Evolutionary conservation across 37 sponge, comb jelly and placozoan species (phyloP), one percentile per base, ranked within the genome.

Genomic region (Oopsacas minuta): DNA sequence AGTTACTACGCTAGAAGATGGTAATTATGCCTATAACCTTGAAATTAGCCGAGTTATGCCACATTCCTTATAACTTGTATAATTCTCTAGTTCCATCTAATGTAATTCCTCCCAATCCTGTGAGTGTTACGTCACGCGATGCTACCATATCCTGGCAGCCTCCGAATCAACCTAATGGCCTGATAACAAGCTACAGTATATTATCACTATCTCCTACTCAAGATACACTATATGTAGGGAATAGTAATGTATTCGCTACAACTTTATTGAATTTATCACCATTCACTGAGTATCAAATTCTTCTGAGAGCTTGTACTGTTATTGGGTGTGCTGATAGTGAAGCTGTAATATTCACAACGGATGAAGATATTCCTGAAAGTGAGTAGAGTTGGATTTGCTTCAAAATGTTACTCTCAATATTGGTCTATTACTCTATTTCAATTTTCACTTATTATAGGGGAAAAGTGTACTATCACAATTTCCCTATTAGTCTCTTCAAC

Each of bases 271-370:
- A 46, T 8, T 88, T 94, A 35, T 81, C 87, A 38, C 93, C 95
- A 20, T 94, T 92, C 82, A 94, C 92, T 23, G 86, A 46, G 23
- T 94, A 94, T 81, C 36, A 87, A 0, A 81, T 92, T n/a, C 89
- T 89, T 36, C 86, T 94, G 20, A 89, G 83, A 35, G 95, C 88
- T 34, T 94, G 95, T 82, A 94, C 91, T 23, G 81, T 83, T 30
- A 91, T 88, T 37, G 92, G 92, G 23, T 94, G 95, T 53, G 75
- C 90, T 0, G 42, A 84, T 35, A 92, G 95, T 0, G 52, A 35
- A 0, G 39, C 51, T 15, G 92, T 88, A 52, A 37, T 52, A 1
- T 83, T 52, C 10, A 87, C 86, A 12, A 94, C 95, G 36, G 91
- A 88, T 37, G 92, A 92, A 52, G 86, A 52, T 1, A n/a, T 90